Evolutionary conservation across 2,888 invertebrate genomes (phyloP), one percentile per base, ranked within the genome.

Genomic region (Mesopsocus fuscifrons): DNA sequence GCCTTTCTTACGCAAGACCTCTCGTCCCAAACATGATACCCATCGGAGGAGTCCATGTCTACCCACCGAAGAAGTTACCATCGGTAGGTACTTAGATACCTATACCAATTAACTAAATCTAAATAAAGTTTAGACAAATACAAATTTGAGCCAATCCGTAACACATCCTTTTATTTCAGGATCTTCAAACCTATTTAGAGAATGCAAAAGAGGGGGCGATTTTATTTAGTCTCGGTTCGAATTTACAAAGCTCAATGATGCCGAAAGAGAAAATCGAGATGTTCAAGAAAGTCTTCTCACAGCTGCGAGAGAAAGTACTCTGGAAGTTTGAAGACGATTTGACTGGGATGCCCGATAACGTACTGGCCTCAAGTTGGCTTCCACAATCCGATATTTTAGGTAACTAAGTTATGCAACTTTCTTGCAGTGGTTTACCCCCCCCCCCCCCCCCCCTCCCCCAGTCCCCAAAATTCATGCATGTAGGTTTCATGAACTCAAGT

Each of bases 221-320:
- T 17, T 45, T 60, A 15, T 59, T 61, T 15, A 55, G 55, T 4
- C 45, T 60, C n/a, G 60, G 60, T 30, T 54, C 58, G 2, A 57
- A 57, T 41, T 52, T 55, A 2, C 53, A 56, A 41, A 52, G 52
- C 32, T 47, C 52, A 8, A 46, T 50, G 11, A 55, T 60, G 56
- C 51, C 54, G 3, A 8, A 30, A 8, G 31, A 46, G 2, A 44
- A 35, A 20, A 30, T 49, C 34, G 18, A 47, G 13, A 43, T 50
- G 11, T 52, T 57, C 42, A 44, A 50, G 13, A 46, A 52, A 6
- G 53, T 52, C 5, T 54, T 57, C 44, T 31, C 48, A 8, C 42
- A 49, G 13, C 43, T 57, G 5, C 13, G 16, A 13, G 34, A 43
- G 21, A 31, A 34, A 18, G 44, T 52, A 1, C 40, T 52, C 13